Conservation (phyloP, 2,797 vertebrate genomes). For the Premnoplex brunnescens region DNA sequence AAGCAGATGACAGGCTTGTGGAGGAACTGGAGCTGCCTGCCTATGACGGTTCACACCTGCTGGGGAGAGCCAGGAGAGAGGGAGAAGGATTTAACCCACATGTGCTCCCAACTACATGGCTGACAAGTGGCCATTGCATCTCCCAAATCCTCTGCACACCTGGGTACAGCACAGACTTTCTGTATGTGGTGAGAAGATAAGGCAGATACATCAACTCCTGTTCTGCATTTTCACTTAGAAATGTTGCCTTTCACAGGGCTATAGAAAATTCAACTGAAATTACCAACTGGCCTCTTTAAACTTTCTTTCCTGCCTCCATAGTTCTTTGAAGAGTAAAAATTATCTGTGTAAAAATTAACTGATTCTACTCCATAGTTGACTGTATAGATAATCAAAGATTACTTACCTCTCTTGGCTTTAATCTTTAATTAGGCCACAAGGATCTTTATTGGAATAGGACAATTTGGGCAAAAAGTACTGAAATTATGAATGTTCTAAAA, state of each 20-base stretch:
- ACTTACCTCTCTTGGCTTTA: not conserved
- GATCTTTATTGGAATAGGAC: not conserved
- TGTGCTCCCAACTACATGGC: fast-evolving
- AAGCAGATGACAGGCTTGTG: not conserved
- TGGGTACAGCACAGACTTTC: not conserved
- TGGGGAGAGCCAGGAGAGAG: not conserved
- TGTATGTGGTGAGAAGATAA: not conserved
- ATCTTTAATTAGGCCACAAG: not conserved
- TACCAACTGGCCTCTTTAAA: not conserved
- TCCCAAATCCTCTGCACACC: not conserved
- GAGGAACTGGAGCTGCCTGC: not conserved
- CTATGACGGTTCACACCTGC: not conserved
- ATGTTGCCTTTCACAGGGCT: not conserved
- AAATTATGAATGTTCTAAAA: not conserved
- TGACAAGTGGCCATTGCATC: not conserved
- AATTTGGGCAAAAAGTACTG: not conserved
- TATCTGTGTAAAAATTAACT: not conserved
- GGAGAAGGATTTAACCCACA: not conserved
- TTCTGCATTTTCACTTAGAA: not conserved
- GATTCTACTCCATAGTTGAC: not conserved
- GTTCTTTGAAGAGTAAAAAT: not conserved
- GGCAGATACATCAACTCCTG: not conserved
- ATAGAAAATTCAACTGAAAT: not conserved
- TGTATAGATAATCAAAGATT: not conserved
- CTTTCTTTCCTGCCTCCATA: not conserved